Evolutionary conservation across 1,140 invertebrate species (phyloP), one percentile per base, ranked within the genome.

Genomic region (Ctenoplectra terminalis): DNA sequence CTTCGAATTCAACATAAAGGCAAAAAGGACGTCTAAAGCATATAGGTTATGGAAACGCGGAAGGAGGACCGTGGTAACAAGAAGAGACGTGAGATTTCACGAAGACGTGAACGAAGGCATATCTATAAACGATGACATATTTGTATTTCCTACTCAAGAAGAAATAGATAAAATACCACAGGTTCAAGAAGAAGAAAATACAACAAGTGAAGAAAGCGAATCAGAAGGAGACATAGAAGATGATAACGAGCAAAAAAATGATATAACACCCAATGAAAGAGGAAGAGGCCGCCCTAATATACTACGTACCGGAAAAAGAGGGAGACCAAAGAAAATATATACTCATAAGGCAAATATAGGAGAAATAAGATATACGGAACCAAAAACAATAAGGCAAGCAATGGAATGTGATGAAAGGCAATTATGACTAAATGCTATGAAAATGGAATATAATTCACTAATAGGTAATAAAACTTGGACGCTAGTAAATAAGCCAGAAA

Each of bases 321-420:
- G 69, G 1, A 80, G 60, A 40, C 67, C 58, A 7, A 80, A 58
- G n/a, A 72, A 80, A 56, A 9, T 72, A 31, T 80, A 50, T 15
- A 9, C 56, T 60, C 58, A 9, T 40, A 9, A 9, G 20, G 58
- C 58, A 17, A 1, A 31, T 6, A 3, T 31, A 8, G 11, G n/a
- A 3, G 26, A 29, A 11, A 34, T 5, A 48, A 29, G 6, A 29
- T 60, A 29, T 1, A 60, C 15, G 5, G 58, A 71, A 56, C 69
- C 50, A 13, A 56, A 2, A n/a, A 71, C 69, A 5, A 6, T 56
- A 1, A 15, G 6, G 13, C 8, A 71, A 26, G 69, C 50, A 40
- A 56, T 71, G 34, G 58, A 7, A n/a, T 34, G 52, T 15, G n/a
- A 26, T 0, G 69, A 58, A 54, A 37, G 9, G 37, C 1, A 0